Conservation (phyloP, 2,113 vertebrate species). For the Lophius piscatorius region DNA sequence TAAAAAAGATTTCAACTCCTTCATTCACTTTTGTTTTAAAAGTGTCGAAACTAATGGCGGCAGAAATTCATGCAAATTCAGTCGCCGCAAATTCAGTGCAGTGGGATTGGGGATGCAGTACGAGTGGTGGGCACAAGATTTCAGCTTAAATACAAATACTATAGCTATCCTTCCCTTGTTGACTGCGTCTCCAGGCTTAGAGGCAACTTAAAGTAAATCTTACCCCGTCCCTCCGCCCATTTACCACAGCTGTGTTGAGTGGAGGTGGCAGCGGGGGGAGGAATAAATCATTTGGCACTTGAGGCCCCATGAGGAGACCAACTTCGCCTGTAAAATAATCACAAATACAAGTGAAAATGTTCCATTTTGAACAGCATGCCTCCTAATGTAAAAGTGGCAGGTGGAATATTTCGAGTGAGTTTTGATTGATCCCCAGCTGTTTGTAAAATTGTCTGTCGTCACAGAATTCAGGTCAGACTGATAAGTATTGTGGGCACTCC, state of each 20-base stretch:
- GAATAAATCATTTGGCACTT: constrained; percentile 79
- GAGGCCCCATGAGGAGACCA: constrained; percentile 77
- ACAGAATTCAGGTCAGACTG: constrained; percentile 85
- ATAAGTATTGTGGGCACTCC: constrained; percentile 80
- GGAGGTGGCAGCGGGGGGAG: constrained; percentile 64
- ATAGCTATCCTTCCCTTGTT: constrained; percentile 63
- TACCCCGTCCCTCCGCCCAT: constrained; percentile 53
- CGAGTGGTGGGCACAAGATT: constrained; percentile 51
- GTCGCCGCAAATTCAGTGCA: background rate
- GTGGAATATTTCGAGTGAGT: constrained; percentile 80
- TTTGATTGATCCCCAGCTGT: constrained; percentile 86
- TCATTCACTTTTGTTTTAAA: constrained; percentile 40
- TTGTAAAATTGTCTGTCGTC: constrained; percentile 83
- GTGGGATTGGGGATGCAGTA: constrained; percentile 29
- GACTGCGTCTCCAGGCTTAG: constrained; percentile 68
- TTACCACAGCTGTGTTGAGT: constrained; percentile 65
- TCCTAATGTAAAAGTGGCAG: constrained; percentile 86
- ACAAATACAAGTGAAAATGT: constrained; percentile 82
- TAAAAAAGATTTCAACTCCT: background rate
- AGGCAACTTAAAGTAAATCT: constrained; percentile 73
- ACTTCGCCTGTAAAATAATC: constrained; percentile 82
- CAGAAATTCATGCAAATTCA: constrained; percentile 26
- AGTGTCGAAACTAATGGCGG: constrained; percentile 32
- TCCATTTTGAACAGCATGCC: constrained; percentile 82
- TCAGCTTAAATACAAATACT: constrained; percentile 72